Base-by-base conservation (phyloP, 92 coral and sea anemone genomes). In the Virgularia gustaviana region DNA sequence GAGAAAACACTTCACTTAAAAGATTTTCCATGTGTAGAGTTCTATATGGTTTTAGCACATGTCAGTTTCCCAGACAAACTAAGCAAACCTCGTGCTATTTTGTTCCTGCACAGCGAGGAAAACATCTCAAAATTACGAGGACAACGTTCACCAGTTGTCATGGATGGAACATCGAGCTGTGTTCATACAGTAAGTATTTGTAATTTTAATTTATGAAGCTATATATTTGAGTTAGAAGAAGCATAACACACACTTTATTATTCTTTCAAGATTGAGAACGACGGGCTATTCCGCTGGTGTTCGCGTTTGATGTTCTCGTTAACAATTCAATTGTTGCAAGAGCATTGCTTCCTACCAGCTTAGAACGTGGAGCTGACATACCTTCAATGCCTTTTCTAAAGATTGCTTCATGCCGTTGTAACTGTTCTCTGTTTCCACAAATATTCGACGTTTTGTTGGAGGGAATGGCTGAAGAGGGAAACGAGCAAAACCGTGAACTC, bases 101-200 rank as follows among this genome's bases (percentile, higher is more conserved):
- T 54, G 31, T 54, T 54, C 31, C 23, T 54, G 20, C 25, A 54
- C 61, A 54, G 61, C 61, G 61, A 54, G 29, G 61, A 54, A 15
- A 54, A 54, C 61, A 2, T 23, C 2, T n/a, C 27, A 2, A 9
- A 54, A 23, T 8, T 54, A 15, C 31, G 4, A 10, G 61, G 23
- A 3, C 61, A 8, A n/a, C 30, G 3, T 23, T 54, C 61, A 54
- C 61, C 61, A 54, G 61, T 15, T 54, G 2, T 54, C 5, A n/a
- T 54, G 1, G 31, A 54, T 3, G 61, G 23, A 54, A 54, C 11
- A 15, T 54, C 61, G 3, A 54, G 61, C 13, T 54, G 61, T 15
- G 11, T 54, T 54, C 31, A 54, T 35, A n/a, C 31, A 13, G 25
- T 23, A 54, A 56, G n/a, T 16, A 16, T 16, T 41, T 41, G 9